phyloP scores from a whole-genome alignment of 1,140 invertebrate genomes.

The Vanessa atalanta region DNA sequence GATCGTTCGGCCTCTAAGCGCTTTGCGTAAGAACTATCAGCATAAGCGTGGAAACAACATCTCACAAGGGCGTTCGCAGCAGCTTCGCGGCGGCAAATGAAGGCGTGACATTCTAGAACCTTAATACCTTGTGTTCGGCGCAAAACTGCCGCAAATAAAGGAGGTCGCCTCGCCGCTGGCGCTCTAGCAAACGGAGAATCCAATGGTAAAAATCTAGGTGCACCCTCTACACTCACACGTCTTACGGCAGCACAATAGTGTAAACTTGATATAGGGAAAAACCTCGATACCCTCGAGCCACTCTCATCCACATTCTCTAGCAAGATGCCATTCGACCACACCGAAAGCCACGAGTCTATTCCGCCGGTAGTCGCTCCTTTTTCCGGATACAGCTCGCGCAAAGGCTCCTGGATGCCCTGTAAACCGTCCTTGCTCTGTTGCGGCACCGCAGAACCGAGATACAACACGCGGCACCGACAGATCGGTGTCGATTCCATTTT shows the following conservation, averaged over 20 bases:
- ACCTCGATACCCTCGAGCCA: constrained; percentile 95
- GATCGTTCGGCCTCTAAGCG: constrained; percentile 84
- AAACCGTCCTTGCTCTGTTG: constrained; percentile 98
- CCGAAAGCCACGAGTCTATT: constrained; percentile 98
- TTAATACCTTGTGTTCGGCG: constrained; percentile 98
- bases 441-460: constrained; percentile 98
- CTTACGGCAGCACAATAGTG: constrained; percentile 99
- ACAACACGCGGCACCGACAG: constrained; percentile 97
- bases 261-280: constrained; percentile 97
- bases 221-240: constrained; percentile 86
- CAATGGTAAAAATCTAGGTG: constrained; percentile 95
- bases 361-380: constrained; percentile 93
- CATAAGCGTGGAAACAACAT: constrained; percentile 97
- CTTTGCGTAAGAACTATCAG: constrained; percentile 95
- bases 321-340: constrained; percentile 97
- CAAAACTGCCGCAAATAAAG: constrained; percentile 97
- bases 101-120: constrained; percentile 99
- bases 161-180: constrained; percentile 93
- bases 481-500: constrained; percentile 91
- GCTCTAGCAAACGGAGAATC: constrained; percentile 97
- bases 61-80: constrained; percentile 96
- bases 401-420: constrained; percentile 97
- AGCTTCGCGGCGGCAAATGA: constrained; percentile 97
- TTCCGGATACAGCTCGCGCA: constrained; percentile 97
- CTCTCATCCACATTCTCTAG: constrained; percentile 98